phyloP scores from a whole-genome alignment of 2,113 vertebrate species.

The Isichthys henryi region DNA sequence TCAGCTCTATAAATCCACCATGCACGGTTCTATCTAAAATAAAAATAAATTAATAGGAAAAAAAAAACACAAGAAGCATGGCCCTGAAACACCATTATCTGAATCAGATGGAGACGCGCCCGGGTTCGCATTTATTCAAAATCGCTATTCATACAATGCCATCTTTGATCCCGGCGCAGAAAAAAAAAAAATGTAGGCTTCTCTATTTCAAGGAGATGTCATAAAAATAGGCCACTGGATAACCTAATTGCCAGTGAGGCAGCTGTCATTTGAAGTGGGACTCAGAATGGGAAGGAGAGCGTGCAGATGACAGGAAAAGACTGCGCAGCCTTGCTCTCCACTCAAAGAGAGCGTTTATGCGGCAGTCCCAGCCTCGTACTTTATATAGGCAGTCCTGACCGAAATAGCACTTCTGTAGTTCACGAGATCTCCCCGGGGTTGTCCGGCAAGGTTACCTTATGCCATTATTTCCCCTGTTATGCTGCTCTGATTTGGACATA shows the following conservation, averaged over 20 bases:
- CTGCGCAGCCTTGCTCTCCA: conserved; percentile 28
- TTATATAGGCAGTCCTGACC: conserved; percentile 3
- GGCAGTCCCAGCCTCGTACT: neutral
- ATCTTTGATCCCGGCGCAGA: conserved; percentile 38
- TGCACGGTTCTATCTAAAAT: neutral
- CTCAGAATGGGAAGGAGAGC: conserved; percentile 22
- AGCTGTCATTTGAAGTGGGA: conserved; percentile 43
- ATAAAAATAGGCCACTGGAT: conserved; percentile 52
- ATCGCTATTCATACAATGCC: conserved; percentile 18
- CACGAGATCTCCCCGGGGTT: neutral
- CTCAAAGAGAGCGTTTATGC: neutral
- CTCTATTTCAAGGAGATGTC: conserved; percentile 31
- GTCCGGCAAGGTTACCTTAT: neutral
- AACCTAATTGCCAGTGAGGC: conserved; percentile 52
- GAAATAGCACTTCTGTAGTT: conserved; percentile 10
- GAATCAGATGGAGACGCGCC: neutral
- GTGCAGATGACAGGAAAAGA: neutral
- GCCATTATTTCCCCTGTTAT: neutral
- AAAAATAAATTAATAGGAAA: neutral
- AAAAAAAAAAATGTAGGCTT: conserved; percentile 28
- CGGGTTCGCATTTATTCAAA: too few species aligned
- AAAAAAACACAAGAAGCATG: neutral
- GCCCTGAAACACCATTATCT: neutral
- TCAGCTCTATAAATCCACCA: neutral
- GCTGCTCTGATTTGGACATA: neutral